Evolutionary conservation across 2,797 vertebrate genomes (phyloP).

Genomic region (Taeniopygia guttata): DNA sequence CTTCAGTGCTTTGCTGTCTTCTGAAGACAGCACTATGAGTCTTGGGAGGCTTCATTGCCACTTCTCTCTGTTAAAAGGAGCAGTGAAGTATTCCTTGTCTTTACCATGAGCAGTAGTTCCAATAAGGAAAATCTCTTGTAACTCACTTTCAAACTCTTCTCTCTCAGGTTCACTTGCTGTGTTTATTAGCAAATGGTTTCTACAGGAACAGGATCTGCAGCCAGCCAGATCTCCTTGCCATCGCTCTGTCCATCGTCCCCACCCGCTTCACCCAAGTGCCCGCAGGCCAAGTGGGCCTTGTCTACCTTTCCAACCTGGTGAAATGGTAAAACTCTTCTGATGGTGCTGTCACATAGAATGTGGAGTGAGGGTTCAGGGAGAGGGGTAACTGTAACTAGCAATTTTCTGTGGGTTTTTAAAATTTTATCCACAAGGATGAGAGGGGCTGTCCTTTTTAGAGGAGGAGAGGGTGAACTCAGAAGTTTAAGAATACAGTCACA

Average conservation of each 20-base stretch:
- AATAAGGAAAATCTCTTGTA: background rate
- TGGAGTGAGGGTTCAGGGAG: background rate
- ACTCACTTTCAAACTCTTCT: background rate
- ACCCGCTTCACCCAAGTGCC: slow-evolving; percentile 74
- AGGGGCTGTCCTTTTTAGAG: background rate
- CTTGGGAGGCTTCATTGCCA: background rate
- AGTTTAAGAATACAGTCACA: background rate
- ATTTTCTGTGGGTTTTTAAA: background rate
- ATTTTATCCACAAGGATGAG: background rate
- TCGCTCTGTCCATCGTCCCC: slow-evolving; percentile 89
- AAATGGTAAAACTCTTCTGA: slow-evolving; percentile 83
- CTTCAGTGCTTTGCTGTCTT: background rate
- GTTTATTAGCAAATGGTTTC: slow-evolving; percentile 89
- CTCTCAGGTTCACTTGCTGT: slow-evolving; percentile 90
- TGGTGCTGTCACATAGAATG: background rate
- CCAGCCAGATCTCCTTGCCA: slow-evolving; percentile 85
- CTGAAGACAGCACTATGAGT: background rate
- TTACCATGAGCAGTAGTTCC: background rate
- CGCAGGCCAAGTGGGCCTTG: slow-evolving; percentile 71
- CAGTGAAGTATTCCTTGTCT: background rate
- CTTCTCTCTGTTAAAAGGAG: background rate
- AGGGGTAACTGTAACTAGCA: background rate
- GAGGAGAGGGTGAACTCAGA: background rate
- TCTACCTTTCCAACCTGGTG: slow-evolving; percentile 83
- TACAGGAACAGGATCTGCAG: slow-evolving; percentile 84